Percentiles rank a stretch among this genome's conserved stretches.
Conservation (phyloP, 2,113 vertebrate genomes). For the Vicugna pacos region DNA sequence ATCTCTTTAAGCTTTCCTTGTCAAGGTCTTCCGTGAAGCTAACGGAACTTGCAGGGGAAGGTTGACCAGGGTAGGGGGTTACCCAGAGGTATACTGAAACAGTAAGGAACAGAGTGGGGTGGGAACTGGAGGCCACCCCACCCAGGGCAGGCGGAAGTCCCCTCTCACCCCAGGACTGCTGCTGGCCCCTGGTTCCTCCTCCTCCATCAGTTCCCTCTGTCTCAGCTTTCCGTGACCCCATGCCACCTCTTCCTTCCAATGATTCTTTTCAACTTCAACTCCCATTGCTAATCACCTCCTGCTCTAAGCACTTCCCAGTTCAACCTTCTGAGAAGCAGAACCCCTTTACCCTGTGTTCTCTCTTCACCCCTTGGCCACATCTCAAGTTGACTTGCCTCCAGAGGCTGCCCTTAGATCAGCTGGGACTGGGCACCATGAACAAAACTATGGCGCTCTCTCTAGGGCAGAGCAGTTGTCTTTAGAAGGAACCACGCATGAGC, state of each 20-base stretch:
- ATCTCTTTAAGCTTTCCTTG: background rate
- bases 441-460: background rate
- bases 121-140: background rate
- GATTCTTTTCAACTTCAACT: background rate
- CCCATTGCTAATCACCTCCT: background rate
- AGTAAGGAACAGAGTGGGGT: fast-evolving
- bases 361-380: background rate
- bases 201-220: fast-evolving
- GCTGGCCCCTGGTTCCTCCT: fast-evolving
- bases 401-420: background rate
- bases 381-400: background rate
- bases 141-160: fast-evolving
- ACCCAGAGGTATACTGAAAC: background rate
- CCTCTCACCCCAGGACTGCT: background rate
- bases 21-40: background rate
- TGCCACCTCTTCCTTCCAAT: background rate
- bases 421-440: fast-evolving
- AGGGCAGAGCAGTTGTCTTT: background rate
- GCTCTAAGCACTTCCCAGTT: background rate
- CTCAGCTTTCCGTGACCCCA: no score
- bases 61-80: no score
- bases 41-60: background rate
- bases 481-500: background rate
- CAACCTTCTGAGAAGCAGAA: background rate
- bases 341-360: background rate